phyloP scores from a whole-genome alignment of 37 sponge, comb jelly and placozoan genomes.

The Ephydatia muelleri region DNA sequence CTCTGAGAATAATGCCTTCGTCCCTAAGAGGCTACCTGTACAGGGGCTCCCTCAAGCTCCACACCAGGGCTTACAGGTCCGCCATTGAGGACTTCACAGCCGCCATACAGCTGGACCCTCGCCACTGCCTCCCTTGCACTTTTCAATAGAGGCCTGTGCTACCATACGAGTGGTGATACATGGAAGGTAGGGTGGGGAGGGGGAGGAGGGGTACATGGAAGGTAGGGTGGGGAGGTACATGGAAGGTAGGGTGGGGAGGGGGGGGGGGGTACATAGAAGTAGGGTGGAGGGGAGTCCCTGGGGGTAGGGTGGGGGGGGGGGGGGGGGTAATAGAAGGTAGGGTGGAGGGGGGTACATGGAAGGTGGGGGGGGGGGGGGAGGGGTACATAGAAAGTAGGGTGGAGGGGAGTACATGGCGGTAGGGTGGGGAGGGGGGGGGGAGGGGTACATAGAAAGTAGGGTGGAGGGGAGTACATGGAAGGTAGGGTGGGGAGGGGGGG shows the following conservation, averaged over 20 bases:
- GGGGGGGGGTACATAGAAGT: too few species aligned
- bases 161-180: conserved; percentile 53
- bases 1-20: conserved; percentile 70
- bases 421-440: too few species aligned
- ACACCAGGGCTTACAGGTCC: conserved; percentile 40
- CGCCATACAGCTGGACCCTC: conserved; percentile 52
- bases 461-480: too few species aligned
- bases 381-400: too few species aligned
- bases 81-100: conserved; percentile 81
- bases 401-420: too few species aligned
- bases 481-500: too few species aligned
- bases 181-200: conserved; percentile 40
- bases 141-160: conserved; percentile 92
- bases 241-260: background rate
- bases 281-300: too few species aligned
- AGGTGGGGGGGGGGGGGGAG: too few species aligned
- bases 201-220: background rate
- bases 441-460: too few species aligned
- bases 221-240: background rate
- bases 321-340: too few species aligned
- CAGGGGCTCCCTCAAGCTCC: conserved; percentile 85
- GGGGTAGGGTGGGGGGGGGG: too few species aligned
- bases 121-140: conserved; percentile 54
- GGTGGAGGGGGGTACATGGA: too few species aligned
- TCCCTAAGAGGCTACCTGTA: conserved; percentile 84